A percentile compares a stretch with the other conserved stretches of the same genome.
Evolutionary conservation across 2,888 invertebrate genomes (phyloP).

Genomic region (Brachyopa scutellaris): DNA sequence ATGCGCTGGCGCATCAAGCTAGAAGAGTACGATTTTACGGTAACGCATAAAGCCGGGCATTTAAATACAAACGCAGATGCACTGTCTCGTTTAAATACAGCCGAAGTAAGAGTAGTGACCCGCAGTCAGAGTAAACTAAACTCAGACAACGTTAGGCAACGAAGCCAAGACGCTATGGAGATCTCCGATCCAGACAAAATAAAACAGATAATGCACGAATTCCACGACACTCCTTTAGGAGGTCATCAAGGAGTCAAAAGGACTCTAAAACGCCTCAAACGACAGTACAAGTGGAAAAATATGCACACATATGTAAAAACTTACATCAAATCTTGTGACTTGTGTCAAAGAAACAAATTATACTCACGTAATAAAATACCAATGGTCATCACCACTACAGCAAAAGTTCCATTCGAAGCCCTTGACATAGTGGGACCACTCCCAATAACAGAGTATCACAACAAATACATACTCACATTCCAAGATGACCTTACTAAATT

Average conservation of each 20-base stretch:
- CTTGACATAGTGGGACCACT: slow-evolving; percentile 23
- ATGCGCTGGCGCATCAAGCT: slow-evolving; percentile 71
- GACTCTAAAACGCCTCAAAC: neutral
- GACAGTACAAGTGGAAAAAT: slow-evolving; percentile 11
- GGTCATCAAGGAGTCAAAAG: slow-evolving; percentile 11
- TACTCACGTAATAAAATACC: slow-evolving; percentile 3
- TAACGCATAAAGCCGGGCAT: neutral
- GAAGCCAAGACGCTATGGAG: neutral
- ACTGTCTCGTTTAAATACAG: neutral
- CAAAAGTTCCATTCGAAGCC: slow-evolving; percentile 17
- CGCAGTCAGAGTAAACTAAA: slow-evolving; percentile 1
- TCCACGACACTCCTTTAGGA: slow-evolving; percentile 10
- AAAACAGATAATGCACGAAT: slow-evolving; percentile 6
- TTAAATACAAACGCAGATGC: slow-evolving; percentile 17
- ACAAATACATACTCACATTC: neutral
- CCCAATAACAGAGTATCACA: neutral
- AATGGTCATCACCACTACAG: slow-evolving; percentile 29
- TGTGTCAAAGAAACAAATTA: slow-evolving; percentile 30
- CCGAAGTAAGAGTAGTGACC: slow-evolving; percentile 11
- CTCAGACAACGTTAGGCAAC: neutral
- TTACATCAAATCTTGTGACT: slow-evolving; percentile 1
- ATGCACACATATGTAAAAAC: slow-evolving; percentile 40
- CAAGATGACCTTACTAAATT: slow-evolving; percentile 7
- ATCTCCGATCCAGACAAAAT: neutral
- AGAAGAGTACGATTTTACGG: slow-evolving; percentile 59